Evolutionary conservation across 1,140 invertebrate genomes (phyloP).

Genomic region (Monomorium pharaonis): DNA sequence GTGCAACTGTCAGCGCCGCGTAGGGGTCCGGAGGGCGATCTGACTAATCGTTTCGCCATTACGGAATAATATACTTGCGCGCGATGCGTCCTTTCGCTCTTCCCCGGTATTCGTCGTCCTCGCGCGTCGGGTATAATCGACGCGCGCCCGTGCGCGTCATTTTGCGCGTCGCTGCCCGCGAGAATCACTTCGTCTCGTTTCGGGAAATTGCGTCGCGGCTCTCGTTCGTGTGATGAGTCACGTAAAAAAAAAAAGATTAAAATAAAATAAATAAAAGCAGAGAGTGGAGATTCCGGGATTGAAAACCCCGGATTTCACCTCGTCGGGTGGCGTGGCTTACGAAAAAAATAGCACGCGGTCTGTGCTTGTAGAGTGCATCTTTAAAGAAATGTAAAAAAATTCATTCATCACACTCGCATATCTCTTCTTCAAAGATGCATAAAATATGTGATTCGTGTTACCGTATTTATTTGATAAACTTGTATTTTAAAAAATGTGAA

Average conservation of each 20-base stretch:
- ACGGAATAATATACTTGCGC: slow-evolving; percentile 81
- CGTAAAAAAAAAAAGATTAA: neutral
- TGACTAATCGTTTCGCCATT: slow-evolving; percentile 84
- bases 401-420: neutral
- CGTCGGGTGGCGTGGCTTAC: too few species aligned
- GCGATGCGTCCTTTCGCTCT: slow-evolving; percentile 59
- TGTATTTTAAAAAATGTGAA: neutral
- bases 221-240: neutral
- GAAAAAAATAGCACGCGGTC: too few species aligned
- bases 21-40: slow-evolving; percentile 64
- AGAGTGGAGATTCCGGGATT: too few species aligned
- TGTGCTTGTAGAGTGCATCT: neutral
- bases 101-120: slow-evolving; percentile 20
- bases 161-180: slow-evolving; percentile 23
- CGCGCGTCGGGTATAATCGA: slow-evolving; percentile 30
- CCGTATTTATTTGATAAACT: neutral
- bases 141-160: slow-evolving; percentile 28
- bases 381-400: neutral
- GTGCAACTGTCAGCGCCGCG: slow-evolving; percentile 83
- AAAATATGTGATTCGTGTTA: neutral
- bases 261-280: too few species aligned
- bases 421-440: neutral
- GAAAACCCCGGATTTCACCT: too few species aligned
- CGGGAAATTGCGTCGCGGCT: slow-evolving; percentile 13
- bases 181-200: slow-evolving; percentile 2